These are phyloP conservation scores for Hepsetus odoe DNA, from an alignment of 2,113 vertebrate genomes.

Conservation along the genomic window DNA sequence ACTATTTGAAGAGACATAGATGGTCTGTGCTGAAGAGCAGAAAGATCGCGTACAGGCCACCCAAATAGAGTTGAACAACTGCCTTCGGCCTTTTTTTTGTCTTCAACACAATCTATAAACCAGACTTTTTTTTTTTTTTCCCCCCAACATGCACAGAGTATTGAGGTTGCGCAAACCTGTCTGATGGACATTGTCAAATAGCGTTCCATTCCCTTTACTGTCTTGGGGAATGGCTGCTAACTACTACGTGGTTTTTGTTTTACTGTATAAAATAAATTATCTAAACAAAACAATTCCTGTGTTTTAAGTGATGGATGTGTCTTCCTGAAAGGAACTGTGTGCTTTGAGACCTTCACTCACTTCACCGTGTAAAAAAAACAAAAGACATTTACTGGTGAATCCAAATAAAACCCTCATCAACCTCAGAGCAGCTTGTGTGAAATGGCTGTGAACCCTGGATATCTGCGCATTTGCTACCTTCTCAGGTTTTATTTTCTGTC, in stretches of 20 bases:
- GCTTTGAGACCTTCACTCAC: neutral
- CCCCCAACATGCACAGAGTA: slow-evolving; percentile 38
- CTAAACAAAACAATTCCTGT: slow-evolving; percentile 20
- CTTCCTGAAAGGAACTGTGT: too few relatives aligned
- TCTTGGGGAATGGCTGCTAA: neutral
- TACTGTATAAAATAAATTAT: slow-evolving; percentile 48
- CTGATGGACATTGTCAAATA: neutral
- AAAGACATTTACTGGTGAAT: too few relatives aligned
- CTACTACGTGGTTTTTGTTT: slow-evolving; percentile 22
- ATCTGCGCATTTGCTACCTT: too few relatives aligned
- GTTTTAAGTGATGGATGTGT: neutral
- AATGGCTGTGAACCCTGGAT: neutral
- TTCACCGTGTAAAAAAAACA: neutral
- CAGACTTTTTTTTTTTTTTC: slow-evolving; percentile 35
- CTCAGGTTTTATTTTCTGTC: too few relatives aligned
- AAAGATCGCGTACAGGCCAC: slow-evolving; percentile 87
- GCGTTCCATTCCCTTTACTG: neutral
- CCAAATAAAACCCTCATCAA: neutral
- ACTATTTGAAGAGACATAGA: slow-evolving; percentile 86
- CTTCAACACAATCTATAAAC: slow-evolving; percentile 11
- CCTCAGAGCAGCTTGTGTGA: neutral
- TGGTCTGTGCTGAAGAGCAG: slow-evolving; percentile 92
- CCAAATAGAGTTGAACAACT: slow-evolving; percentile 74
- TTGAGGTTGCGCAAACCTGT: neutral
- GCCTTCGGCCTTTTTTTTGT: slow-evolving; percentile 1